Percentiles rank a stretch among this genome's conserved stretches.
Conservation (phyloP, 2,113 vertebrate genomes). For the Chlorocebus sabaeus region DNA sequence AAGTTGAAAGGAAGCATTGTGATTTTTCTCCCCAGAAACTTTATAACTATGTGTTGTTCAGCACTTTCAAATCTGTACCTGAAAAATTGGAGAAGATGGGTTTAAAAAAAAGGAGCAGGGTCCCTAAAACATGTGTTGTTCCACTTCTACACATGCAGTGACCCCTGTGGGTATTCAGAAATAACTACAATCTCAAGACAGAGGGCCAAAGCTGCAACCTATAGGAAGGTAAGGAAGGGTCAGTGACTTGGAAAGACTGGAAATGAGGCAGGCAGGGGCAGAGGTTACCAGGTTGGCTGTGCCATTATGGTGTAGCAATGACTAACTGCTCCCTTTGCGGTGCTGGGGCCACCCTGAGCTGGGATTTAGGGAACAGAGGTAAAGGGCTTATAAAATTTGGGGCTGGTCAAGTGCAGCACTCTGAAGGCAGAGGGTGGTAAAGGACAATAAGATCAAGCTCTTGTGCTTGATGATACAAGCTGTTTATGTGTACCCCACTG, state of each 20-base stretch:
- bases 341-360: not conserved
- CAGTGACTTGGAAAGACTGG: not conserved
- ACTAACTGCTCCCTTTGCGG: not conserved
- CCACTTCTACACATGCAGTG: not conserved
- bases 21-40: conserved; percentile 4
- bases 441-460: not conserved
- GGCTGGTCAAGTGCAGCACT: not conserved
- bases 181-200: not conserved
- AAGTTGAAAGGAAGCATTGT: not conserved
- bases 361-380: not conserved
- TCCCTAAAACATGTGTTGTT: not conserved
- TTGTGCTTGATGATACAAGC: not conserved
- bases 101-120: not conserved
- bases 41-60: not conserved
- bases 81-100: not conserved
- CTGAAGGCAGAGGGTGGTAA: not conserved
- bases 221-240: not conserved
- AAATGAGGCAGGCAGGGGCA: not conserved
- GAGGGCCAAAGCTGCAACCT: not conserved
- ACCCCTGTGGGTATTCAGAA: not conserved
- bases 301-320: accelerated
- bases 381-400: not conserved
- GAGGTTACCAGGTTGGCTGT: not conserved
- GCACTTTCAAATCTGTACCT: not conserved
- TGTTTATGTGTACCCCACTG: not conserved